Evolutionary conservation across 1,140 invertebrate species (phyloP), one percentile per base, ranked within the genome.

Genomic region (Drosophila prosaltans): DNA sequence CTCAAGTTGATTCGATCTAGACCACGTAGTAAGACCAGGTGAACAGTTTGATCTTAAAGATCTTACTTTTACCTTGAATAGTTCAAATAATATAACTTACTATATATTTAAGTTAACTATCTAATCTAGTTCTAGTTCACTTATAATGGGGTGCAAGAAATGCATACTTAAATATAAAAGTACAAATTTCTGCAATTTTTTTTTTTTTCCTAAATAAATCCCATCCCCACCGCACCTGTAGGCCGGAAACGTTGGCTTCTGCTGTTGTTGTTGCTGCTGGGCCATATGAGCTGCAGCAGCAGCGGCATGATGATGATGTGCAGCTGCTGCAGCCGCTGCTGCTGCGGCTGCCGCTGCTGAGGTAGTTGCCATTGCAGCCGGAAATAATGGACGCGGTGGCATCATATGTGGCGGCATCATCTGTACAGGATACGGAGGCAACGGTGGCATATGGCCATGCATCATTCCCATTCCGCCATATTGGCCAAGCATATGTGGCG

Each of bases 231-330:
- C 67, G 91, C 93, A 95, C 95, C 95, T 95, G 90, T 96, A 96
- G 32, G 96, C 96, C 77, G 96, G 95, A 93, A 97, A 96, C 82
- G 96, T 96, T 65, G 96, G 95, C 93, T 96, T 96, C 43, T 94
- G 89, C 39, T 59, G 55, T 36, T 48, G 45, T 2, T 48, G 45
- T 8, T 48, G 45, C 1, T 48, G 43, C 2, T 45, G 94, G 2
- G 92, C 90, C 39, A 93, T 92, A 39, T 59, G 57, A 9, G 57
- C 57, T 2, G 95, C 94, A 45, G 94, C 94, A 8, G 93, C 92
- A 67, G 73, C 41, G 61, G 70, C 21, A 28, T 76, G 67, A 10
- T 69, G 64, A 58, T 86, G 80, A 59, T 80, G 82, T 41, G 85
- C 82, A 58, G 81, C 80, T 26, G 72, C 81, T 3, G 71, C 81